Base-by-base conservation (phyloP, 2,113 vertebrate species). In the Anas platyrhynchos region DNA sequence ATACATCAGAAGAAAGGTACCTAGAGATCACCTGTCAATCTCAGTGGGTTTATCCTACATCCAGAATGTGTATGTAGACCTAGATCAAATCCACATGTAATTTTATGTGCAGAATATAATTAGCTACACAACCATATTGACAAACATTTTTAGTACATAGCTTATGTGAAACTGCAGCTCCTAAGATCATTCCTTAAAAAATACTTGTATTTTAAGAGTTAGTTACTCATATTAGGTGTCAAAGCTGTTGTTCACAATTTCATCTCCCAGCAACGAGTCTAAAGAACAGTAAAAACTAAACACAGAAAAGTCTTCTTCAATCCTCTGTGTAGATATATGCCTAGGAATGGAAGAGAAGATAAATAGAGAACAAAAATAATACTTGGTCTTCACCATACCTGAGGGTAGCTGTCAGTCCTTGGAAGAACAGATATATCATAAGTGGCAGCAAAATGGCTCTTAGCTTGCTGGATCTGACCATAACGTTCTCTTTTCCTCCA, bases 401-500 rank as follows among this genome's bases (percentile, higher is more conserved):
- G 99, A 82, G 99, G 98, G 91, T 99, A 99, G 97, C 98, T 98
- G 97, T 99, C 99, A 76, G 98, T 98, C 92, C 99, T 98, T 43
- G 99, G 99, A 78, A 99, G 95, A 93, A 99, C 99, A 13, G 99
- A 99, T 86, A 99, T 98, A 52, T 99, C 99, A 77, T 99, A 99
- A 9, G 99, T 99, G 67, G 99, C 98, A 58, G 99, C 98, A 92
- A 99, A 99, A 97, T 99, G 99, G 71, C 97, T 99, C 96, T 99
- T 99, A 68, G 99, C 99, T 94, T 99, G 99, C 83, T 99, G 99
- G 92, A 99, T 99, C 97, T 99, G 99, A 36, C 99, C 99, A 81
- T 99, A 99, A 7, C 99, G 98, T 96, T 99, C 99, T 79, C 99
- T 97, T 94, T 99, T 99, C 96, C 99, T 98, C 99, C 99, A 99